A percentile compares a stretch with the other conserved stretches of the same genome.
Conservation (phyloP, 2,113 vertebrate species). For the Kobus ellipsiprymnus region DNA sequence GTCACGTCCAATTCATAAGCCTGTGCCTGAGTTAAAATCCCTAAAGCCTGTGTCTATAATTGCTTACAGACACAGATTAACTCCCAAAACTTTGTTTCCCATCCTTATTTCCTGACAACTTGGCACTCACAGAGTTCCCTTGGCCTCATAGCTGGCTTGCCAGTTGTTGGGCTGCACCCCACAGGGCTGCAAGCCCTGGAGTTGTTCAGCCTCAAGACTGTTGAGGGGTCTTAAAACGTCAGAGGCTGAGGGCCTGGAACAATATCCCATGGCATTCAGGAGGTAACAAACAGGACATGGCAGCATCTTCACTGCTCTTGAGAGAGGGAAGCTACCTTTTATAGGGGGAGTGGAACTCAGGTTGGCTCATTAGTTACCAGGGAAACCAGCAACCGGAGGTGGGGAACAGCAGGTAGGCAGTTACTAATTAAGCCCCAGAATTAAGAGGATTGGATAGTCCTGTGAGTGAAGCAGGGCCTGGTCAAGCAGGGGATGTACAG, state of each 20-base stretch:
- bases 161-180: too few relatives aligned
- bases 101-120: background rate
- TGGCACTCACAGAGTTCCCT: background rate
- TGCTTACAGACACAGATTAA: background rate
- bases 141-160: background rate
- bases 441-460: background rate
- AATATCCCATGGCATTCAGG: too few relatives aligned
- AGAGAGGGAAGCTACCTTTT: background rate
- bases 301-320: background rate
- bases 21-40: background rate
- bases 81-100: background rate
- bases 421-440: background rate
- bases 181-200: background rate
- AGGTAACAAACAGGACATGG: rapidly evolving
- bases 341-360: background rate
- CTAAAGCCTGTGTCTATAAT: background rate
- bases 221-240: background rate
- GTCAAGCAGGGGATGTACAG: background rate
- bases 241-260: background rate
- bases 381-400: background rate
- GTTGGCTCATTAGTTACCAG: background rate
- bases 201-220: background rate
- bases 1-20: background rate
- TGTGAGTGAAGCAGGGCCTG: background rate
- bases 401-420: background rate